Conservation (phyloP, 2,888 invertebrate genomes). For the Julus scandinavius region DNA sequence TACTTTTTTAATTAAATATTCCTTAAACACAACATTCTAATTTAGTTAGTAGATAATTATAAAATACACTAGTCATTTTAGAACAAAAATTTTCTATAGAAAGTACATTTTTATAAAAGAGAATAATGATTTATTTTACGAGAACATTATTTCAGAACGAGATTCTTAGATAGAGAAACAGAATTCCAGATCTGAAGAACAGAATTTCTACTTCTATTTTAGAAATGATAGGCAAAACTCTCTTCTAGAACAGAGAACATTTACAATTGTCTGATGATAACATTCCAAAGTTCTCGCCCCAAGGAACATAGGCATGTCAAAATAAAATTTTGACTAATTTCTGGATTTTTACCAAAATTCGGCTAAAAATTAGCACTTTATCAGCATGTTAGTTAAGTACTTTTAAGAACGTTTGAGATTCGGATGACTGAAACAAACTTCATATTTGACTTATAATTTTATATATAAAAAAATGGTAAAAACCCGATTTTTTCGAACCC, state of each 20-base stretch:
- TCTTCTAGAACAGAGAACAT: background rate
- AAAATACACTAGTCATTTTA: no score
- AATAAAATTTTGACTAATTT: background rate
- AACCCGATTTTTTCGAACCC: background rate
- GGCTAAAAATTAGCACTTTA: background rate
- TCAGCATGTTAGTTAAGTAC: background rate
- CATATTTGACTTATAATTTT: background rate
- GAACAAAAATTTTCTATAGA: no score
- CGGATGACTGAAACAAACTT: background rate
- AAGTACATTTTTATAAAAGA: no score
- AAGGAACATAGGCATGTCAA: background rate
- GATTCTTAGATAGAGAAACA: no score
- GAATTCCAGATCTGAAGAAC: no score
- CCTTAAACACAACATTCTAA: no score
- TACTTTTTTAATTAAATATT: no score
- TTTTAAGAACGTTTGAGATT: slow-evolving; percentile 8
- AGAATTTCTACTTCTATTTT: no score
- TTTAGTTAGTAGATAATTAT: no score
- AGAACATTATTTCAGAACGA: no score
- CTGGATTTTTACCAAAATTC: background rate
- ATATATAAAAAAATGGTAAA: background rate
- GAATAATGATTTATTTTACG: no score
- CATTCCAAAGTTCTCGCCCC: background rate
- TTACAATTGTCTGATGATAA: background rate
- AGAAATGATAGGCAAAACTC: no score